These are phyloP conservation scores for Stramonita haemastoma DNA, from an alignment of 2,888 invertebrate species.

Conservation along the genomic window DNA sequence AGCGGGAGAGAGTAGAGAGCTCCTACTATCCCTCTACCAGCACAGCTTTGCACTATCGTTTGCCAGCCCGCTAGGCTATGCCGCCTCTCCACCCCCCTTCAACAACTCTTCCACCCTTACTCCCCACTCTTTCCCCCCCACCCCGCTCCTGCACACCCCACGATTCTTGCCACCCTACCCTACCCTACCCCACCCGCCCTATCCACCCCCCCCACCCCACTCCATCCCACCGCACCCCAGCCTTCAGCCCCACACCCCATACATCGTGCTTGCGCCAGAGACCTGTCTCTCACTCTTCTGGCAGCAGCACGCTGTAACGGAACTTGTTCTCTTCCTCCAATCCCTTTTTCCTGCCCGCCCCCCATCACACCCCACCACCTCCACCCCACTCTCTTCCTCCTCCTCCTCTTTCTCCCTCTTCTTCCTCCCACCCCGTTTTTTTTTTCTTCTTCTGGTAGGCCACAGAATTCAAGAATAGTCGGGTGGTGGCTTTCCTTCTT, in stretches of 20 bases:
- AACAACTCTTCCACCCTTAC: not conserved
- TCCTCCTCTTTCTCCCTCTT: not conserved
- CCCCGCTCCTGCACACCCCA: not conserved
- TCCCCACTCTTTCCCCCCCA: not conserved
- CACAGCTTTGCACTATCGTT: constrained; percentile 10
- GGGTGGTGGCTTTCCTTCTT: not conserved
- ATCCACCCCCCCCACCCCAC: not conserved
- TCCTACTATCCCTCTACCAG: not conserved
- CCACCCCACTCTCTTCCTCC: not conserved
- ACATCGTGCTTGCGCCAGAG: not conserved
- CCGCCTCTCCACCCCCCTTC: not conserved
- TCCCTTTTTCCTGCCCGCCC: not conserved
- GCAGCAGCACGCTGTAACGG: not conserved
- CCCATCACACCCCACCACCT: not conserved
- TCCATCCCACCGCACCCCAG: not conserved
- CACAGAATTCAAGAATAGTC: no score
- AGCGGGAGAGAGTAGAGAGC: no score
- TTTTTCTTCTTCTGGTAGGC: no score
- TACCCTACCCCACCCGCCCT: not conserved
- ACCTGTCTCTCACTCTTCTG: not conserved
- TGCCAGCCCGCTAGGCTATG: not conserved
- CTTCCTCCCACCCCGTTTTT: not conserved
- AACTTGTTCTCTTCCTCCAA: not conserved
- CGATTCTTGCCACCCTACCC: not conserved
- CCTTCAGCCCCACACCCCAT: not conserved